A percentile compares a stretch with the other conserved stretches of the same genome.
Evolutionary conservation across 2,797 vertebrate species (phyloP).

Genomic region (Coregonus suidteri): DNA sequence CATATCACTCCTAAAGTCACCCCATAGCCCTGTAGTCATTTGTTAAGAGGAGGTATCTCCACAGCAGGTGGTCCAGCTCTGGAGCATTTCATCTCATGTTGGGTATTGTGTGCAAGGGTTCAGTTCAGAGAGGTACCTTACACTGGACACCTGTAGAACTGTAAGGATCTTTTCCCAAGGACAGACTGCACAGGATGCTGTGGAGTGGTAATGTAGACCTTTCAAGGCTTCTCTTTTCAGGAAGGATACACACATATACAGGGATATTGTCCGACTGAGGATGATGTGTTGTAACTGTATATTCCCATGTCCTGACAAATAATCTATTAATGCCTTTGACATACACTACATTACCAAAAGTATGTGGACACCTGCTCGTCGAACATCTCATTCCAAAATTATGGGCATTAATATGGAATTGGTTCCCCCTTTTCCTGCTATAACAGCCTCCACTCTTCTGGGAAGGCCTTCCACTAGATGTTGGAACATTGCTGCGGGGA

Average conservation of each 20-base stretch:
- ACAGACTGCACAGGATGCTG: neutral
- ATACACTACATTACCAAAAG: neutral
- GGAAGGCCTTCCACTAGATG: too few relatives aligned
- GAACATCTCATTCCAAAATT: too few relatives aligned
- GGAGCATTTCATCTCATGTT: slow-evolving; percentile 43
- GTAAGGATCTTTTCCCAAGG: neutral
- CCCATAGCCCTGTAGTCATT: slow-evolving; percentile 43
- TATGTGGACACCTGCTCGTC: too few relatives aligned
- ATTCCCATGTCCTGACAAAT: neutral
- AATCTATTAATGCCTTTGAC: neutral
- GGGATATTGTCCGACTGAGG: neutral
- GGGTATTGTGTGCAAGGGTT: neutral
- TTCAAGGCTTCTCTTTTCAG: neutral
- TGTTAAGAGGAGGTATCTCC: slow-evolving; percentile 26
- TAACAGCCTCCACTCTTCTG: too few relatives aligned
- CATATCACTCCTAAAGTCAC: slow-evolving; percentile 23
- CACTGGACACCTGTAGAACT: slow-evolving; percentile 11
- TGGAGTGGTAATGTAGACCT: neutral
- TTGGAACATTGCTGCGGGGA: too few relatives aligned
- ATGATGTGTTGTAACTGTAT: neutral
- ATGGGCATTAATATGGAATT: too few relatives aligned
- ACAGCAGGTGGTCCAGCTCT: slow-evolving; percentile 31
- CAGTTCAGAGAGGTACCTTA: slow-evolving; percentile 16
- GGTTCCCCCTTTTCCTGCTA: too few relatives aligned
- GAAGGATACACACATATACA: neutral